Percentiles rank a stretch among this genome's conserved stretches.
Conservation (phyloP, 2,888 invertebrate species). For the Tiphia femorata region DNA sequence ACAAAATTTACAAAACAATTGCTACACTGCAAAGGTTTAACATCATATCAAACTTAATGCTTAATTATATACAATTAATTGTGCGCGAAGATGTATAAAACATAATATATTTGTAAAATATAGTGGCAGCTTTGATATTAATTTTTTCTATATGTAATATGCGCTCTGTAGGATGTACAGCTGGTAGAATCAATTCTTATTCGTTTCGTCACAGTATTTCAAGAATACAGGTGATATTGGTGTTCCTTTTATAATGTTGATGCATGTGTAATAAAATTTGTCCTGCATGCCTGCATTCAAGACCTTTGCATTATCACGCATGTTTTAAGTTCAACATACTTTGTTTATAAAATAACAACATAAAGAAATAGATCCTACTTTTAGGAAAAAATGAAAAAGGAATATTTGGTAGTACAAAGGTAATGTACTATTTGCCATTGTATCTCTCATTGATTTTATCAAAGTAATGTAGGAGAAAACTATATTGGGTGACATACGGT, state of each 20-base stretch:
- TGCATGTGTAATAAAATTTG: background rate
- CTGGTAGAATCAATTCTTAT: conserved; percentile 38
- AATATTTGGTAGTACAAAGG: too few relatives aligned
- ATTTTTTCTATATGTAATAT: conserved; percentile 27
- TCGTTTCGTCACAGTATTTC: too few relatives aligned
- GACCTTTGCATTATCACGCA: background rate
- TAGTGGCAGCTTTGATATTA: conserved; percentile 13
- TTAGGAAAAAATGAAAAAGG: too few relatives aligned
- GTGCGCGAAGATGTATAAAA: conserved; percentile 11
- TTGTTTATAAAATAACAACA: background rate
- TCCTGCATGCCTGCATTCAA: conserved; percentile 42
- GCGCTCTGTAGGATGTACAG: conserved; percentile 28
- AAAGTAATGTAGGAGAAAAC: too few relatives aligned
- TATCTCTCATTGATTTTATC: too few relatives aligned
- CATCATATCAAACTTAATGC: conserved; percentile 28
- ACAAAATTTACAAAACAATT: conserved; percentile 38
- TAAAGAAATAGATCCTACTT: background rate
- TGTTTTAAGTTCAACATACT: background rate
- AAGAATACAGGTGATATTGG: too few relatives aligned
- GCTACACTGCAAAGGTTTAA: conserved; percentile 20
- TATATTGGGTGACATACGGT: too few relatives aligned
- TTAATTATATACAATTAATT: conserved; percentile 15
- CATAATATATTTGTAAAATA: conserved; percentile 12
- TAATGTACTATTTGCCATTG: too few relatives aligned
- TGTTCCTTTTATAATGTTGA: background rate